These are phyloP conservation scores for Sylvietta virens DNA, from an alignment of 2,113 vertebrate species.

Conservation along the genomic window DNA sequence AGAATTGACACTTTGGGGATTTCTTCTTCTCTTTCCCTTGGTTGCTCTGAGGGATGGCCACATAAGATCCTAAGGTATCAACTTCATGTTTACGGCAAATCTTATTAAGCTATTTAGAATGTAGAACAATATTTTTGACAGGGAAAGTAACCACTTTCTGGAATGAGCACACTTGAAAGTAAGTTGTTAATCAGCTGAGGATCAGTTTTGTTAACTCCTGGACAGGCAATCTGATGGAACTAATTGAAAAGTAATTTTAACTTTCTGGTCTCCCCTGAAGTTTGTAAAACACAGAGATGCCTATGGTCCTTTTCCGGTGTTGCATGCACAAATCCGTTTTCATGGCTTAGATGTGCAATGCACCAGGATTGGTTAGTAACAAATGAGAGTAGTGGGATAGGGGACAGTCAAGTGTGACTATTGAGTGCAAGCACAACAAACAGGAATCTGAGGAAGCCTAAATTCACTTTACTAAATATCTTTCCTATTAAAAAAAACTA, in stretches of 20 bases:
- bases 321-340: neutral
- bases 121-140: neutral
- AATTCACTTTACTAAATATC: neutral
- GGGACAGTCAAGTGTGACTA: neutral
- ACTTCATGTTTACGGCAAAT: neutral
- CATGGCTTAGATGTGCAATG: neutral
- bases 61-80: neutral
- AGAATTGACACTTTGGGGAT: neutral
- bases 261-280: neutral
- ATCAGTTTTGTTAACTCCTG: neutral
- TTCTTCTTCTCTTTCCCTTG: fast-evolving
- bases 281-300: neutral
- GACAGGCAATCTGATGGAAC: neutral
- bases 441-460: neutral
- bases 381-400: neutral
- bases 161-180: neutral
- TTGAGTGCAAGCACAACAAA: fast-evolving
- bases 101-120: neutral
- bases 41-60: neutral
- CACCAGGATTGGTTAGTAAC: neutral
- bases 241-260: neutral
- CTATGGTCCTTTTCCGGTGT: neutral
- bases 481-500: no score
- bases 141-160: neutral
- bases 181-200: neutral